Evolutionary conservation across 2,888 invertebrate genomes (phyloP).

Genomic region (Trissolcus brochymenae): DNA sequence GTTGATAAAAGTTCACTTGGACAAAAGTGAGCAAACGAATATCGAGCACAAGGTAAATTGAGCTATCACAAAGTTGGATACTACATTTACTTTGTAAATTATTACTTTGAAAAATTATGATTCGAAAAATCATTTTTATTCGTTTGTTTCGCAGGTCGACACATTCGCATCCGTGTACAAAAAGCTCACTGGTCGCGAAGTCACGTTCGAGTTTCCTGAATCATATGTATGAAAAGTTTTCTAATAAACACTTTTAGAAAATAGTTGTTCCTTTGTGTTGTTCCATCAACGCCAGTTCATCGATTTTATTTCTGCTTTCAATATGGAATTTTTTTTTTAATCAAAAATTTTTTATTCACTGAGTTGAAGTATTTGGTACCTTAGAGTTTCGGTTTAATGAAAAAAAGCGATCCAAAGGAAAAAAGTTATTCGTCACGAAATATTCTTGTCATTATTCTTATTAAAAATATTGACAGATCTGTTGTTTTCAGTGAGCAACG

Average conservation of each 20-base stretch:
- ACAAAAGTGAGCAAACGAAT: slow-evolving; percentile 97
- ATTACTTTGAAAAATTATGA: no score
- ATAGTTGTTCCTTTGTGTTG: neutral
- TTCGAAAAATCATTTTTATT: neutral
- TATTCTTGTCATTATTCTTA: no score
- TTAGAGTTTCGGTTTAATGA: no score
- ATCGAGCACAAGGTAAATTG: slow-evolving; percentile 96
- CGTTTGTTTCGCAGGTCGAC: slow-evolving; percentile 85
- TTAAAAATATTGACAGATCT: no score
- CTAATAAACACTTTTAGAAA: slow-evolving; percentile 25
- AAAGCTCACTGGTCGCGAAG: slow-evolving; percentile 98
- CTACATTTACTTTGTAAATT: neutral
- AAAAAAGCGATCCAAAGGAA: no score
- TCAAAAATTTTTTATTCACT: slow-evolving; percentile 1
- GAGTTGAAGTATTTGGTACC: neutral
- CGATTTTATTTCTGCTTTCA: neutral
- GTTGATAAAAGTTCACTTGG: slow-evolving; percentile 97
- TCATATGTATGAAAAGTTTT: slow-evolving; percentile 87
- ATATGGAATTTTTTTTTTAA: neutral
- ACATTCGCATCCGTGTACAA: slow-evolving; percentile 99
- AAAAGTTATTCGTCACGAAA: no score
- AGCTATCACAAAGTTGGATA: neutral
- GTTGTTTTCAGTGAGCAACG: neutral
- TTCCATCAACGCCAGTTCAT: neutral
- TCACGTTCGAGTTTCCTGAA: slow-evolving; percentile 99